Evolutionary conservation across 2,113 vertebrate species (phyloP).

Genomic region (Petrocephalus zakoni): DNA sequence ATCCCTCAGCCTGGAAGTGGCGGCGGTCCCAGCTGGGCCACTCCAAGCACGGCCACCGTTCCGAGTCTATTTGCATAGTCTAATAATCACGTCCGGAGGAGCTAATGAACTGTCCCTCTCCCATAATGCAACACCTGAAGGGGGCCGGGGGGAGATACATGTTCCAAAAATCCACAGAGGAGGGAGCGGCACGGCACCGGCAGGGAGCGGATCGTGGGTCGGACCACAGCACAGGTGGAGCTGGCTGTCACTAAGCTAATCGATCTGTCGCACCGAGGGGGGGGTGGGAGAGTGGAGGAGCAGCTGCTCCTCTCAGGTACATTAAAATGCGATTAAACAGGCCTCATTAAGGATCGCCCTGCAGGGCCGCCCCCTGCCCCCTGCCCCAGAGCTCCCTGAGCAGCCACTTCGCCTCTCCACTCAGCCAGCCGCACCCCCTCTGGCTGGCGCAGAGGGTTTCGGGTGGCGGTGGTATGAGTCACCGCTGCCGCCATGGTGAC

Average conservation of each 20-base stretch:
- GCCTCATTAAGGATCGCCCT: constrained; percentile 39
- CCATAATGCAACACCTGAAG: constrained; percentile 16
- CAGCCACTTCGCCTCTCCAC: constrained; percentile 20
- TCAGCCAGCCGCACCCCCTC: not conserved
- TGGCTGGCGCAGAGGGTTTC: not conserved
- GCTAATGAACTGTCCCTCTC: constrained; percentile 15
- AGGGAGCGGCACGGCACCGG: not conserved
- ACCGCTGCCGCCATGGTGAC: not conserved
- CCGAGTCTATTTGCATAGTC: constrained; percentile 13
- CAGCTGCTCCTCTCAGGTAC: constrained; percentile 44
- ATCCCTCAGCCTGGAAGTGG: constrained; percentile 8
- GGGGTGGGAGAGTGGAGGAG: constrained; percentile 22
- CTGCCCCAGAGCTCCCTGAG: constrained; percentile 13
- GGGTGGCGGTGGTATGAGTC: not conserved
- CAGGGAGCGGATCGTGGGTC: not conserved
- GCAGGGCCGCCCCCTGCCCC: constrained; percentile 8
- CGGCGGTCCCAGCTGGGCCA: not conserved
- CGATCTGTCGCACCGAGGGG: not conserved
- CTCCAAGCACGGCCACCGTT: not conserved
- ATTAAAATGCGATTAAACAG: constrained; percentile 47
- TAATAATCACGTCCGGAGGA: constrained; percentile 4
- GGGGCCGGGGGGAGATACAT: not conserved
- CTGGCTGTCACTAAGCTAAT: constrained; percentile 6
- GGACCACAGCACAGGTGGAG: not conserved
- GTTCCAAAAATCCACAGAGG: not conserved